Evolutionary conservation across 2,113 vertebrate species (phyloP).

Genomic region (Esox niger): DNA sequence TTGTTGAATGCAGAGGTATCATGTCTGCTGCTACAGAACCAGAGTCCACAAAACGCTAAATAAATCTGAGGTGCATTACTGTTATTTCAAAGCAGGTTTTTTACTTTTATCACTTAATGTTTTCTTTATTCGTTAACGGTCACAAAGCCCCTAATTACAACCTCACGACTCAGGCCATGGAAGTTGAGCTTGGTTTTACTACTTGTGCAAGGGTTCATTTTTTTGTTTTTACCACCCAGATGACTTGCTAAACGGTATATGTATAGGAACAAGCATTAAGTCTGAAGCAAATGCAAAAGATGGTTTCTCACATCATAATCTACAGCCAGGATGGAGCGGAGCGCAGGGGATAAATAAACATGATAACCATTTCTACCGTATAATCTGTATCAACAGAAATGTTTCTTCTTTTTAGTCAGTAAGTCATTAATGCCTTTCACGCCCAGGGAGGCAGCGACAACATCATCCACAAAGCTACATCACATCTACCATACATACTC

Average conservation of each 20-base stretch:
- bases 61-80: constrained; percentile 39
- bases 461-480: constrained; percentile 71
- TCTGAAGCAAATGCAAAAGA: constrained; percentile 55
- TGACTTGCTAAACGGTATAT: constrained; percentile 28
- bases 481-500: constrained; percentile 64
- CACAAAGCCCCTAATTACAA: constrained; percentile 36
- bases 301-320: constrained; percentile 20
- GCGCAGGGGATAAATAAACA: constrained; percentile 27
- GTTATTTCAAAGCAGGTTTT: constrained; percentile 52
- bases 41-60: constrained; percentile 35
- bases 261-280: constrained; percentile 41
- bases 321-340: constrained; percentile 34
- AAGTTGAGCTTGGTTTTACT: constrained; percentile 28
- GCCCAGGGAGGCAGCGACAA: constrained; percentile 59
- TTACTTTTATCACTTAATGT: constrained; percentile 33
- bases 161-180: constrained; percentile 21
- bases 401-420: constrained; percentile 23
- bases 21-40: constrained; percentile 22
- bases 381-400: constrained; percentile 26
- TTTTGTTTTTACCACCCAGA: constrained; percentile 20
- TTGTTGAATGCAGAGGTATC: constrained; percentile 10
- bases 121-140: constrained; percentile 11
- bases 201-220: constrained; percentile 17
- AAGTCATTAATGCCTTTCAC: constrained; percentile 35
- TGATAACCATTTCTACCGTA: constrained; percentile 21